Evolutionary conservation across 2,113 vertebrate species (phyloP).

Genomic region (Epinephelus moara): DNA sequence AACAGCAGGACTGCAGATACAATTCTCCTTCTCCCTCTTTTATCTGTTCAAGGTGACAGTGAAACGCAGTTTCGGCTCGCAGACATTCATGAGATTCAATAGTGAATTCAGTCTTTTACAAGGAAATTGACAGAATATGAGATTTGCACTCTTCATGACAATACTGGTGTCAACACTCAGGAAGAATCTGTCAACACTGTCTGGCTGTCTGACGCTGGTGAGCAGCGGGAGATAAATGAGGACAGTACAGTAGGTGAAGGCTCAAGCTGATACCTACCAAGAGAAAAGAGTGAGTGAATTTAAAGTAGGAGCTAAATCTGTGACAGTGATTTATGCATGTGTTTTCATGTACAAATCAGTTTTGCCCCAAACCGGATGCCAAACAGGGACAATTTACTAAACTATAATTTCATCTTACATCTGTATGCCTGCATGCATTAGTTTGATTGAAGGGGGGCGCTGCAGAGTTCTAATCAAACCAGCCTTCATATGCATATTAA

Average conservation of each 20-base stretch:
- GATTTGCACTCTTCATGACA: neutral
- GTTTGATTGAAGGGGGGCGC: neutral
- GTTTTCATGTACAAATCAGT: neutral
- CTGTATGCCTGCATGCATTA: neutral
- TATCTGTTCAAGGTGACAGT: neutral
- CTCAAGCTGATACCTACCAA: neutral
- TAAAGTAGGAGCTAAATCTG: neutral
- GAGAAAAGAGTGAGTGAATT: neutral
- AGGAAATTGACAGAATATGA: neutral
- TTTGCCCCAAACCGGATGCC: neutral
- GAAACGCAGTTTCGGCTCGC: neutral
- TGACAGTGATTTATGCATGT: neutral
- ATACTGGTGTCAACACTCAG: neutral
- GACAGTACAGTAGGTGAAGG: neutral
- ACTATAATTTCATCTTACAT: conserved; percentile 6
- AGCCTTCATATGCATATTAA: conserved; percentile 52
- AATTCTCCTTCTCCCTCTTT: neutral
- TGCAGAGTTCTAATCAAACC: conserved; percentile 26
- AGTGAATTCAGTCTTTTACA: neutral
- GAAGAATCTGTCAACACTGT: conserved; percentile 3
- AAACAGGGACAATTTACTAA: neutral
- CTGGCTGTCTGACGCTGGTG: conserved; percentile 14
- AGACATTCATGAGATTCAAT: neutral
- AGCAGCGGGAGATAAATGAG: neutral
- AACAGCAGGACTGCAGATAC: neutral